These are phyloP conservation scores for Solenopsis invicta DNA, from an alignment of 1,140 invertebrate genomes.

Conservation along the genomic window DNA sequence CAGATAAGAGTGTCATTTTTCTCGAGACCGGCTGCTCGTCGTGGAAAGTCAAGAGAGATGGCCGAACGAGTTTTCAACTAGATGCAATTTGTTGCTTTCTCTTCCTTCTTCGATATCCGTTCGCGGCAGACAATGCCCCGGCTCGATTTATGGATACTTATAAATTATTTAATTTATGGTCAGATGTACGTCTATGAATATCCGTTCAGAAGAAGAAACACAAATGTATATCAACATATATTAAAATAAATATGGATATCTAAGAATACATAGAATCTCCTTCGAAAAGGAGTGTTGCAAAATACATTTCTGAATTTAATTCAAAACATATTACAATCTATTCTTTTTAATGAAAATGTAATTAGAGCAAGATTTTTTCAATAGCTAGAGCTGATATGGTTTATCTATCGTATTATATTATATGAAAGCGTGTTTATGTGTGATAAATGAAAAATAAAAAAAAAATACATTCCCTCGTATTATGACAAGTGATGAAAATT, in stretches of 20 bases:
- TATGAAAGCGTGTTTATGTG: too few species aligned
- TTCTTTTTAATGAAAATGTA: neutral
- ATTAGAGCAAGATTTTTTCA: neutral
- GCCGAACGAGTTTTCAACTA: slow-evolving; percentile 71
- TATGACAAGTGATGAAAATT: neutral
- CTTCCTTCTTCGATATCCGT: slow-evolving; percentile 39
- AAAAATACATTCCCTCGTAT: neutral
- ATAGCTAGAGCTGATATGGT: neutral
- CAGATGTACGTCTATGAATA: neutral
- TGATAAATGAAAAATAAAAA: neutral
- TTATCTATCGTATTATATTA: neutral
- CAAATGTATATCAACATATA: neutral
- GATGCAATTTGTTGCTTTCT: slow-evolving; percentile 69
- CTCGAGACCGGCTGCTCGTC: slow-evolving; percentile 71
- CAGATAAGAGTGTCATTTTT: slow-evolving; percentile 82
- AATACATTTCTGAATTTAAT: slow-evolving; percentile 16
- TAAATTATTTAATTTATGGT: slow-evolving; percentile 53
- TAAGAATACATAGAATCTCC: neutral
- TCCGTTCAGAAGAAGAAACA: neutral
- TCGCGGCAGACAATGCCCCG: slow-evolving; percentile 32
- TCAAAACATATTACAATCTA: neutral
- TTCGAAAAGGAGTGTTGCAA: neutral
- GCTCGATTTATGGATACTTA: slow-evolving; percentile 44
- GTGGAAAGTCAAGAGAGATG: slow-evolving; percentile 72
- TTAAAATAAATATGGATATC: neutral